Evolutionary conservation across 2,888 invertebrate genomes (phyloP).

Genomic region (Melieria crassipennis): DNA sequence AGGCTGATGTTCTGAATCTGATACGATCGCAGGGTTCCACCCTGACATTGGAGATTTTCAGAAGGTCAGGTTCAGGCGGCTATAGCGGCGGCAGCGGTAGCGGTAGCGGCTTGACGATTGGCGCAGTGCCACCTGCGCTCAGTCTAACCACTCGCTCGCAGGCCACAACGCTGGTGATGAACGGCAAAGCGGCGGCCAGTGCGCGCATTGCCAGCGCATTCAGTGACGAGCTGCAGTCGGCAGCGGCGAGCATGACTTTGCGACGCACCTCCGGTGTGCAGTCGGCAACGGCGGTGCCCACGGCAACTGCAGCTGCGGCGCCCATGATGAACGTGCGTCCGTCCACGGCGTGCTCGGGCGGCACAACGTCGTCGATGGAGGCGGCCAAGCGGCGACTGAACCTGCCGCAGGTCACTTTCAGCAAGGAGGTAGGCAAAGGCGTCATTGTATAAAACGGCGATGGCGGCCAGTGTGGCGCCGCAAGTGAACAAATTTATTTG

Average conservation of each 20-base stretch:
- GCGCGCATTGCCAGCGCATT: constrained; percentile 49
- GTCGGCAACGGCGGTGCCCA: constrained; percentile 9
- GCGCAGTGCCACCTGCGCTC: constrained; percentile 25
- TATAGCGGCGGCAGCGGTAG: constrained; percentile 41
- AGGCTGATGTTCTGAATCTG: constrained; percentile 75
- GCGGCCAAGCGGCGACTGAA: constrained; percentile 73
- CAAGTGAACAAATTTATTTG: constrained; percentile 28
- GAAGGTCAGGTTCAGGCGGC: constrained; percentile 62
- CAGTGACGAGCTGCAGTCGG: constrained; percentile 40
- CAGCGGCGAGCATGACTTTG: constrained; percentile 1
- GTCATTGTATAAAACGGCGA: constrained; percentile 74
- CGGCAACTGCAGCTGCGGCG: constrained; percentile 32
- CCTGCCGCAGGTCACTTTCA: constrained; percentile 85
- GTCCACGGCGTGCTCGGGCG: constrained; percentile 75
- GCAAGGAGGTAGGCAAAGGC: constrained; percentile 91
- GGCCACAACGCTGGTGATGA: constrained; percentile 48
- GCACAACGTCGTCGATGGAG: constrained; percentile 71
- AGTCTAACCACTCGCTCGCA: constrained; percentile 33
- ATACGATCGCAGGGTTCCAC: constrained; percentile 77
- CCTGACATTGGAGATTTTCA: constrained; percentile 77
- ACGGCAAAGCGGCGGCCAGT: constrained; percentile 45
- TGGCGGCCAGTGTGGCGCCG: not conserved
- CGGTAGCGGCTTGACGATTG: constrained; percentile 13
- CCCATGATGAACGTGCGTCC: constrained; percentile 66
- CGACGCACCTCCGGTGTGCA: constrained; percentile 12